phyloP scores from a whole-genome alignment of 2,797 vertebrate species.

The Gobionotothen gibberifrons region DNA sequence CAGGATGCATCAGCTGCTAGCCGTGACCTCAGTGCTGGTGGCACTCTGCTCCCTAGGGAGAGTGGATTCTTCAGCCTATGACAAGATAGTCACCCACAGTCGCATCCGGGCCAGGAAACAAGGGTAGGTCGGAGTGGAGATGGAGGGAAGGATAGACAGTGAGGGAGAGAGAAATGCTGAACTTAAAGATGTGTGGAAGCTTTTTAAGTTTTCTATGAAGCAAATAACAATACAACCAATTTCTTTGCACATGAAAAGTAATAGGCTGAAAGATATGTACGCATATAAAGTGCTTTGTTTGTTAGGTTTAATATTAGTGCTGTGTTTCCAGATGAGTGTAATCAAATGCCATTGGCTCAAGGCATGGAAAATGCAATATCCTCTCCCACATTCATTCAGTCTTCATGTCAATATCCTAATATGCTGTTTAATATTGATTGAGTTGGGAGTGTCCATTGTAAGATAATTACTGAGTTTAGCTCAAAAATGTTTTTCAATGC shows the following conservation, averaged over 20 bases:
- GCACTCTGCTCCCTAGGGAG: slow-evolving; percentile 82
- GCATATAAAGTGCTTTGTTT: neutral
- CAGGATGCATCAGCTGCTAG: slow-evolving; percentile 88
- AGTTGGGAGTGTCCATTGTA: no score
- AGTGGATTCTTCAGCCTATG: slow-evolving; percentile 90
- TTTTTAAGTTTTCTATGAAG: neutral
- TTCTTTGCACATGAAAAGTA: neutral
- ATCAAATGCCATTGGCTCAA: no score
- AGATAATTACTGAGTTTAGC: neutral
- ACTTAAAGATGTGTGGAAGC: neutral
- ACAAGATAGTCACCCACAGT: slow-evolving; percentile 96
- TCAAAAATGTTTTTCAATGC: neutral
- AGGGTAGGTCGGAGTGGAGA: slow-evolving; percentile 82
- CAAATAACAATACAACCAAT: neutral
- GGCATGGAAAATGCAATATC: slow-evolving; percentile 36
- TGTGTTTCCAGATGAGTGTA: neutral
- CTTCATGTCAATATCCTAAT: neutral
- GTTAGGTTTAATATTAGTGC: neutral
- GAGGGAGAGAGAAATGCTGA: neutral
- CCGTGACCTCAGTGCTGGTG: slow-evolving; percentile 79
- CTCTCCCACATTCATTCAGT: slow-evolving; percentile 19
- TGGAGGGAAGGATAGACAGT: neutral
- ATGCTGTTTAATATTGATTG: neutral
- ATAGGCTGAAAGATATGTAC: neutral
- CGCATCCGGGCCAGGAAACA: slow-evolving; percentile 93